phyloP scores from a whole-genome alignment of 2,888 invertebrate genomes.

The Heliconius charithonia region DNA sequence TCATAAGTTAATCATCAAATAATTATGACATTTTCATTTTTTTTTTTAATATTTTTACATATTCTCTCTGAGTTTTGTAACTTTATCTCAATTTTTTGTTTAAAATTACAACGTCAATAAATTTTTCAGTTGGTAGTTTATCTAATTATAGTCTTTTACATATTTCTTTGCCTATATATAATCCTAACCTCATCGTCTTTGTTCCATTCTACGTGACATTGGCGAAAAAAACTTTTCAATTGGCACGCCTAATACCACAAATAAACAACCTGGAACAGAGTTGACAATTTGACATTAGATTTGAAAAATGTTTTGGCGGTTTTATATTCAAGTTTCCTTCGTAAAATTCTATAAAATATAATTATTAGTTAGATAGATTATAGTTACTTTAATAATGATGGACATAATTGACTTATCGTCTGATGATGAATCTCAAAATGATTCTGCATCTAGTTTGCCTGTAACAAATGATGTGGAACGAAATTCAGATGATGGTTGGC shows the following conservation, averaged over 20 bases:
- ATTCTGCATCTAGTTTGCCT: slow-evolving; percentile 18
- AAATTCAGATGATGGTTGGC: slow-evolving; percentile 1
- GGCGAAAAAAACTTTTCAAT: not conserved
- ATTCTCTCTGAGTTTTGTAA: too few species aligned
- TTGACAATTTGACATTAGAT: slow-evolving; percentile 1
- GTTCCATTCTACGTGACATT: not conserved
- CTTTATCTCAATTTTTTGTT: too few species aligned
- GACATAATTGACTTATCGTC: slow-evolving; percentile 35
- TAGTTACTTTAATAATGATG: not conserved
- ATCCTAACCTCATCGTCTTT: not conserved
- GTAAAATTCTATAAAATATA: not conserved
- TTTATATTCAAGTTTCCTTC: not conserved
- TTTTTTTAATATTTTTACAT: too few species aligned
- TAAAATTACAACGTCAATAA: too few species aligned
- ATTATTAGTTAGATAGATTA: not conserved
- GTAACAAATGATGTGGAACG: not conserved
- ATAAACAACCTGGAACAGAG: not conserved
- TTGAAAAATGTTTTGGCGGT: slow-evolving; percentile 11
- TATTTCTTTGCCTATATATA: not conserved
- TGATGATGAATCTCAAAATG: slow-evolving; percentile 24
- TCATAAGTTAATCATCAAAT: too few species aligned
- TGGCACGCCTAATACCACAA: not conserved
- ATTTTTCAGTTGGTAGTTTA: not conserved
- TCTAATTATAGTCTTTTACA: not conserved
- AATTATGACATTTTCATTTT: too few species aligned